Base-by-base conservation (phyloP, 2,888 invertebrate species). In the Conops quadrifasciatus region DNA sequence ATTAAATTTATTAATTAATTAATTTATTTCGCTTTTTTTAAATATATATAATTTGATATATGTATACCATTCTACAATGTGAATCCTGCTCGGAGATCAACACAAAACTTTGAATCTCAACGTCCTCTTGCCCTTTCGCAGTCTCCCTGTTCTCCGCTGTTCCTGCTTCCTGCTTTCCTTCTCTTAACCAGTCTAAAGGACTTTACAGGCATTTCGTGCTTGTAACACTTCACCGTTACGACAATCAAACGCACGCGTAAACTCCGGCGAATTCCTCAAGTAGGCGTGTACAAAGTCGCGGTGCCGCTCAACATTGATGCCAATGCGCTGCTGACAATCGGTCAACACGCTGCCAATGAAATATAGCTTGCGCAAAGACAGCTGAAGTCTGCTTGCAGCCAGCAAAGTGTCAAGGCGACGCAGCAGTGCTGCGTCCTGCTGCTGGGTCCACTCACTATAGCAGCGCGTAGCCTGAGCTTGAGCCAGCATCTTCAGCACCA, bases 221-320 rank as follows among this genome's bases (percentile, higher is more conserved):
- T 78, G 81, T 26, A 84, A 72, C 13, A 72, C 58, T 69, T 82
- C 81, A 3, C 78, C 76, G 0, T 58, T 66, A 16, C 79, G 79
- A 62, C 84, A 84, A 13, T 74, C 75, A 68, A 85, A 84, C 3
- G 80, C 76, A 70, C 81, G 80, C n/a, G 77, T 78, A 63, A 84
- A 84, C 49, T 78, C 81, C 30, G 73, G 74, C 36, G 80, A 77
- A 73, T 85, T 82, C 63, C 80, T 79, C 62, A 85, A 73, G 63
- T 80, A 76, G n/a, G 73, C 76, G 66, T 84, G 80, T 4, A 81
- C 74, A 53, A 83, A 71, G 26, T 79, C 75, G 43, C 75, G 76
- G 1, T 80, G 77, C 66, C 74, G 78, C 0, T 63, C 72, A 36
- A 9, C 36, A 36, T 9, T 36, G 15, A 76, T 77, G 75, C 78